A percentile compares a stretch with the other conserved stretches of the same genome.
Evolutionary conservation across 2,113 vertebrate species (phyloP).

Genomic region (Lepidothrix coronata): DNA sequence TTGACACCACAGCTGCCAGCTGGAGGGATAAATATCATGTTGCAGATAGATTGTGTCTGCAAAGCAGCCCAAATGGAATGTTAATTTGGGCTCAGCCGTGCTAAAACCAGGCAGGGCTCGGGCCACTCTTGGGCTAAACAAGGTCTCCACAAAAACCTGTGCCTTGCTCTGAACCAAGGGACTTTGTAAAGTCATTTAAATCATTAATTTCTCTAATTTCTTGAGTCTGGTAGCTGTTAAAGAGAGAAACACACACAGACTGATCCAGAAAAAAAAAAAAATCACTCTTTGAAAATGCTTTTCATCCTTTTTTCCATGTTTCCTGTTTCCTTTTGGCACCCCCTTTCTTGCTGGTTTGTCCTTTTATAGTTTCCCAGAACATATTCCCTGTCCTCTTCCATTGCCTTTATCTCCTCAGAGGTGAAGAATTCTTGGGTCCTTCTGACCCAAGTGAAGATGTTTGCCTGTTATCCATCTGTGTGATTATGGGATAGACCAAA

Average conservation of each 20-base stretch:
- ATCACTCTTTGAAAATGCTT: neutral
- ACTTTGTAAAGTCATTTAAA: neutral
- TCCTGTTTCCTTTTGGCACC: neutral
- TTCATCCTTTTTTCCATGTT: neutral
- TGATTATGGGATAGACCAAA: neutral
- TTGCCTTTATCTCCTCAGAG: neutral
- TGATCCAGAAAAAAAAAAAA: neutral
- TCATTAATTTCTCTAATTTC: neutral
- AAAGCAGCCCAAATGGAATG: slow-evolving; percentile 29
- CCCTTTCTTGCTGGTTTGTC: neutral
- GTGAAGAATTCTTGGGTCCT: neutral
- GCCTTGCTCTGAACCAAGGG: no score
- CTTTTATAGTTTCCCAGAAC: neutral
- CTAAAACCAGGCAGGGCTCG: neutral
- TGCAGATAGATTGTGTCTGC: neutral
- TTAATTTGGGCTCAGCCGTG: slow-evolving; percentile 1
- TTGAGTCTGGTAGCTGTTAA: neutral
- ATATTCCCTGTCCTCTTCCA: neutral
- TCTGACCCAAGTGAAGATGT: neutral
- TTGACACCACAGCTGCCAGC: slow-evolving; percentile 39
- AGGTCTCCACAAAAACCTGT: neutral
- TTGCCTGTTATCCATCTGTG: neutral
- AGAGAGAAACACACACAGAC: neutral
- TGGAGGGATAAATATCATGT: neutral
- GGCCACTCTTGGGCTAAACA: neutral